Percentiles rank a stretch among this genome's conserved stretches.
Evolutionary conservation across 1,140 invertebrate species (phyloP).

Genomic region (Tetramorium parvispinum): DNA sequence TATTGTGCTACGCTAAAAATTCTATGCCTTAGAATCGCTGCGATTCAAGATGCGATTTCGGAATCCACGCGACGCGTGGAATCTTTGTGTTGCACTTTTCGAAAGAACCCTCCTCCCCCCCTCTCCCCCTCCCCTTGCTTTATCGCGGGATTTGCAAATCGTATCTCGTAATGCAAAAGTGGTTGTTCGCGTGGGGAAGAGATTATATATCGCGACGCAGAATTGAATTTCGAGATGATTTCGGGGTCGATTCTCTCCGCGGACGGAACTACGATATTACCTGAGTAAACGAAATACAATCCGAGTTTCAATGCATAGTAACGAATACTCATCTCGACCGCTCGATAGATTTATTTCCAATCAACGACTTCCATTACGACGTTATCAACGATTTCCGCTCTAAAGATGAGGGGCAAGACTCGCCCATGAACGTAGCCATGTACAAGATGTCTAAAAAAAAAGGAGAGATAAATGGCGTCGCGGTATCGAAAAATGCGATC

Average conservation of each 20-base stretch:
- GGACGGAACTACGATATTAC: constrained; percentile 48
- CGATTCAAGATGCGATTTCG: constrained; percentile 17
- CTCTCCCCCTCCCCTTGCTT: not conserved
- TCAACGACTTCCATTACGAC: constrained; percentile 51
- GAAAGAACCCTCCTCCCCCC: not conserved
- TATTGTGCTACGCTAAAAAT: not conserved
- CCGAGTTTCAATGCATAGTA: constrained; percentile 59
- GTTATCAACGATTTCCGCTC: constrained; percentile 38
- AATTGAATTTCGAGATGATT: constrained; percentile 59
- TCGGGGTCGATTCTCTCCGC: constrained; percentile 46
- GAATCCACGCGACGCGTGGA: not conserved
- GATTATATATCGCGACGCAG: constrained; percentile 48
- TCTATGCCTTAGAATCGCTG: constrained; percentile 1
- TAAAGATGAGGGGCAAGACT: constrained; percentile 16
- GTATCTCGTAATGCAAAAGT: constrained; percentile 50
- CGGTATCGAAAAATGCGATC: not conserved
- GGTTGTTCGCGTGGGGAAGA: constrained; percentile 31
- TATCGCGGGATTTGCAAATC: constrained; percentile 44
- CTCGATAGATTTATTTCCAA: constrained; percentile 61
- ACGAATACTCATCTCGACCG: constrained; percentile 56
- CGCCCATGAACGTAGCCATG: not conserved
- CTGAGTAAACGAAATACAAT: constrained; percentile 60
- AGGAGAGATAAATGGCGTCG: not conserved
- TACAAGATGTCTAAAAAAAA: not conserved
- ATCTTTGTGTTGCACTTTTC: constrained; percentile 15